Conservation (phyloP, 2,888 invertebrate genomes). For the Mellilla xanthometata region DNA sequence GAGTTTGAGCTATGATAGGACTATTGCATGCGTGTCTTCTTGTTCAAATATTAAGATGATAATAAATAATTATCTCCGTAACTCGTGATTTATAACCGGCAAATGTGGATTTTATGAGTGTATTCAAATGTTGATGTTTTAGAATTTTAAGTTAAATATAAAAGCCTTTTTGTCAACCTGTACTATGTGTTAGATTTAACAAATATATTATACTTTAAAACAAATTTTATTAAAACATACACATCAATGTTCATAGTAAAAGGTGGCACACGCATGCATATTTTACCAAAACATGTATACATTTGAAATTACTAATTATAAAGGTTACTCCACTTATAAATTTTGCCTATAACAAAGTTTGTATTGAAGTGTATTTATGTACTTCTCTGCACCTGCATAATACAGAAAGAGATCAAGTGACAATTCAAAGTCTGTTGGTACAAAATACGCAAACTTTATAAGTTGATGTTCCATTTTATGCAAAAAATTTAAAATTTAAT, state of each 20-base stretch:
- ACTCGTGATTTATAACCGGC: no score
- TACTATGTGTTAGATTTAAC: no score
- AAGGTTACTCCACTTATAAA: constrained; percentile 36
- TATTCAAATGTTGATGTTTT: no score
- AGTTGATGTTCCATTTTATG: background rate
- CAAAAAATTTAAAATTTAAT: constrained; percentile 1
- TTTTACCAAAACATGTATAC: constrained; percentile 7
- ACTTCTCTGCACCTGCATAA: no score
- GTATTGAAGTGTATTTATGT: no score
- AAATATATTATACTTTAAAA: no score
- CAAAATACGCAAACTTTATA: constrained; percentile 1
- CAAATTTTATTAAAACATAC: no score
- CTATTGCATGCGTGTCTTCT: background rate
- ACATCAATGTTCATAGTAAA: no score
- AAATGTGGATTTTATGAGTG: no score
- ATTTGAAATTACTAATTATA: constrained; percentile 10
- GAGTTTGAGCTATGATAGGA: constrained; percentile 18
- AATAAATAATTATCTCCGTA: background rate
- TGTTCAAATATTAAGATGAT: background rate
- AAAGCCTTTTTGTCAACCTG: no score
- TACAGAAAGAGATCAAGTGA: constrained; percentile 1
- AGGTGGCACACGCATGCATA: background rate
- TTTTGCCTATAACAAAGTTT: constrained; percentile 27
- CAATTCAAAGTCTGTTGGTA: background rate
- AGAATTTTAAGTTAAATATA: no score